Conservation (phyloP, 2,888 invertebrate species). For the Perithous albicinctus region DNA sequence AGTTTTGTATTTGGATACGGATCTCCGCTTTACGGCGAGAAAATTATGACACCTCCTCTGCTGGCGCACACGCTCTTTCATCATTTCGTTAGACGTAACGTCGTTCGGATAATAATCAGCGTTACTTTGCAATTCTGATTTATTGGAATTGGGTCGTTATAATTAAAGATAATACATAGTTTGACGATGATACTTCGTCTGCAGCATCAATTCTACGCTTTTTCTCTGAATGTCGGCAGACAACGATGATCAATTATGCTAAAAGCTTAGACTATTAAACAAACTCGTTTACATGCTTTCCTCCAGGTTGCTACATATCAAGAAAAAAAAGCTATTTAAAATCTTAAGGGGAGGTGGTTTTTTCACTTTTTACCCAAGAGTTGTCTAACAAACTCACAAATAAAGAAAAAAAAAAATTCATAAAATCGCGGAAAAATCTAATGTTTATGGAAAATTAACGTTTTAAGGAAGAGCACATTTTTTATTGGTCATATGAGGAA, state of each 20-base stretch:
- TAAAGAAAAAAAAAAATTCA: too few species aligned
- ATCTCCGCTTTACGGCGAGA: not conserved
- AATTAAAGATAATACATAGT: slow-evolving; percentile 4
- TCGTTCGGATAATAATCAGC: not conserved
- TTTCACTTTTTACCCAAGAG: too few species aligned
- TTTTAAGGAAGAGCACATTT: too few species aligned
- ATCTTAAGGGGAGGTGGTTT: not conserved
- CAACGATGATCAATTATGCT: not conserved
- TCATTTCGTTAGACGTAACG: slow-evolving; percentile 14
- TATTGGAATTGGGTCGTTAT: slow-evolving; percentile 2
- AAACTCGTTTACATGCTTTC: not conserved
- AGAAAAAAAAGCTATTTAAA: not conserved
- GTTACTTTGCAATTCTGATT: slow-evolving; percentile 21
- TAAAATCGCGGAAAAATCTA: too few species aligned
- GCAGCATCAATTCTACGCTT: not conserved
- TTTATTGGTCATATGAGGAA: too few species aligned
- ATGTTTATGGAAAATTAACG: too few species aligned
- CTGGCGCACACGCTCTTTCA: not conserved
- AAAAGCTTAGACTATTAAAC: not conserved
- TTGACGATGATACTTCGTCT: not conserved
- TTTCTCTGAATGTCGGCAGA: not conserved
- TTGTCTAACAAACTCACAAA: too few species aligned
- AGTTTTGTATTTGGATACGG: not conserved
- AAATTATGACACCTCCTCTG: not conserved
- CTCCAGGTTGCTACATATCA: not conserved